These are phyloP conservation scores for Anthopleura sola DNA, from an alignment of 64 coral and sea anemone genomes.

Conservation along the genomic window DNA sequence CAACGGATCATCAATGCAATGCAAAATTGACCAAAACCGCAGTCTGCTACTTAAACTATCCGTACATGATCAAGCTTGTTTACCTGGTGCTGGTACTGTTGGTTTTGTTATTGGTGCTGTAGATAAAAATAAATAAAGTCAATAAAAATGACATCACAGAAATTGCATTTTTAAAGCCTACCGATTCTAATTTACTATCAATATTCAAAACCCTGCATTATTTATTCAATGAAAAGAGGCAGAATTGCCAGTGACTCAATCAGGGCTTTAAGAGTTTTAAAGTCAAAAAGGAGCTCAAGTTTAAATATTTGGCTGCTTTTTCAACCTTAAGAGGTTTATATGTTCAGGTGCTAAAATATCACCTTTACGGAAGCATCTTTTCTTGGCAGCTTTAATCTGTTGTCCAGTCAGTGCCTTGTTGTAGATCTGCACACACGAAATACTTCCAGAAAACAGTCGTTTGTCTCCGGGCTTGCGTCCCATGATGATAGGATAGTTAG, in stretches of 20 bases:
- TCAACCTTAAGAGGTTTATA: no score
- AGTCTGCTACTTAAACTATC: no score
- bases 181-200: no score
- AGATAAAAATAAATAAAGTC: not conserved
- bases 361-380: conserved; percentile 49
- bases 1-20: no score
- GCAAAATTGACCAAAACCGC: not conserved
- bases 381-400: conserved; percentile 44
- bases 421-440: conserved; percentile 58
- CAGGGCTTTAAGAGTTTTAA: no score
- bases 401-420: conserved; percentile 42
- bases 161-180: no score
- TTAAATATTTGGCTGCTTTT: no score
- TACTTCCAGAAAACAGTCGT: conserved; percentile 38
- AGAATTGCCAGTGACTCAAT: no score
- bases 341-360: not conserved
- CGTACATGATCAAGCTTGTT: not conserved
- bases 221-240: no score
- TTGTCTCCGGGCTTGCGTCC: conserved; percentile 27
- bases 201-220: no score
- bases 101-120: conserved; percentile 1
- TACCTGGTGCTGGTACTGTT: conserved; percentile 8
- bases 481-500: conserved; percentile 43
- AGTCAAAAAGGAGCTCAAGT: no score
- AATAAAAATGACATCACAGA: no score